phyloP scores from a whole-genome alignment of 2,888 invertebrate genomes.

The Pogonocherus hispidulus region DNA sequence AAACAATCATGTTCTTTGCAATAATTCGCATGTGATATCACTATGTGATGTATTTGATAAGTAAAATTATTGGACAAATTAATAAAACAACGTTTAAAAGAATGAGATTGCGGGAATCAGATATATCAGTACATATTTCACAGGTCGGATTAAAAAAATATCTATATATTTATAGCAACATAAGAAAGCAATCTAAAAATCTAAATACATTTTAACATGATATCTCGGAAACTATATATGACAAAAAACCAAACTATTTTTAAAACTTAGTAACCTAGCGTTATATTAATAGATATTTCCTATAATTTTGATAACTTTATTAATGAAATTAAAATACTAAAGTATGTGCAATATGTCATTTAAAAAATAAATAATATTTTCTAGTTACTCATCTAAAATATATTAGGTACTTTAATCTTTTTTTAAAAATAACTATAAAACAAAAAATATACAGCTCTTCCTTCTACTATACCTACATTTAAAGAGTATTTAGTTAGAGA shows the following conservation, averaged over 20 bases:
- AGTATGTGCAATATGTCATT: conserved; percentile 16
- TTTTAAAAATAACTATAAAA: conserved; percentile 30
- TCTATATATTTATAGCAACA: not conserved
- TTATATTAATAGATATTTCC: conserved; percentile 5
- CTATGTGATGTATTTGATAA: not conserved
- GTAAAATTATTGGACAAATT: not conserved
- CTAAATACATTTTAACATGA: not conserved
- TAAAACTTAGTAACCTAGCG: not conserved
- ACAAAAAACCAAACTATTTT: not conserved
- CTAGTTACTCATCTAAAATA: conserved; percentile 30
- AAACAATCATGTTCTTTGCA: not conserved
- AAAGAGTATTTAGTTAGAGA: conserved; percentile 27
- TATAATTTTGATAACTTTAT: not conserved
- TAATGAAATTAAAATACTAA: conserved; percentile 19
- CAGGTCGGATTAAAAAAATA: not conserved
- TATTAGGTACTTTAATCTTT: conserved; percentile 28
- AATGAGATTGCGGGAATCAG: not conserved
- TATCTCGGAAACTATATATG: not conserved
- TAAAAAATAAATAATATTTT: conserved; percentile 27
- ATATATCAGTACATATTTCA: not conserved
- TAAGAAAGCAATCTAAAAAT: not conserved
- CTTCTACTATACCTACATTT: conserved; percentile 2
- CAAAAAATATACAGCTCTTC: conserved; percentile 30
- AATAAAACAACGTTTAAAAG: not conserved
- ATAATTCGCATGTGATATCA: not conserved